These are phyloP conservation scores for Hermodice carunculata DNA, from an alignment of 2,888 invertebrate genomes.

Conservation along the genomic window DNA sequence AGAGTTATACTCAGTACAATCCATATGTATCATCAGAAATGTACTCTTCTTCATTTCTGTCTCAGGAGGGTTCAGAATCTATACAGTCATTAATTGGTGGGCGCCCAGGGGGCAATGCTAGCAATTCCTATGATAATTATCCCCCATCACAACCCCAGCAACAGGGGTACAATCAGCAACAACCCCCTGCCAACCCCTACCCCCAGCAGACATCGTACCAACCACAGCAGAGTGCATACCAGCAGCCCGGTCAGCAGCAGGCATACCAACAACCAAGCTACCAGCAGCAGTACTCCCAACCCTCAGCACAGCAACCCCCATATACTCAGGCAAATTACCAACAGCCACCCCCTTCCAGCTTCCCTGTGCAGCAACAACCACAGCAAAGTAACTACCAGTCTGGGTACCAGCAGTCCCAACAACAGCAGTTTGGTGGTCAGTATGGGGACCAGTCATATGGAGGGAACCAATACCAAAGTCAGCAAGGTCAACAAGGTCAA, in stretches of 20 bases:
- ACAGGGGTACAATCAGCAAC: constrained; percentile 1
- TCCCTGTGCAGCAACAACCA: constrained; percentile 6
- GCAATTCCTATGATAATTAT: too few species aligned
- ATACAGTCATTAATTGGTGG: constrained; percentile 62
- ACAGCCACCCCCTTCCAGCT: constrained; percentile 19
- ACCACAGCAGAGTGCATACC: too few species aligned
- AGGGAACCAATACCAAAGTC: background rate
- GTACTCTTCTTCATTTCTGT: constrained; percentile 65
- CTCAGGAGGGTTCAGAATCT: constrained; percentile 62
- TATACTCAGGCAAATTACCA: constrained; percentile 21
- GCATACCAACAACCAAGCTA: constrained; percentile 7
- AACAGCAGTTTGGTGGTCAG: background rate
- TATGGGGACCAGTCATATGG: background rate
- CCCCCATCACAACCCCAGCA: background rate
- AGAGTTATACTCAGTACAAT: constrained; percentile 33
- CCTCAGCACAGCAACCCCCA: constrained; percentile 28
- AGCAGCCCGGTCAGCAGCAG: constrained; percentile 21
- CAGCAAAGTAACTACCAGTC: background rate
- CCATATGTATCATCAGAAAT: constrained; percentile 62
- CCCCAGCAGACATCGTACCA: too few species aligned
- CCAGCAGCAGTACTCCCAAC: constrained; percentile 30
- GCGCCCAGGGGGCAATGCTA: background rate
- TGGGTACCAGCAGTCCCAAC: background rate
- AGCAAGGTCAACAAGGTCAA: background rate
- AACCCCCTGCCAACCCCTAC: background rate